phyloP scores from a whole-genome alignment of 2,113 vertebrate species.

The Chunga burmeisteri region DNA sequence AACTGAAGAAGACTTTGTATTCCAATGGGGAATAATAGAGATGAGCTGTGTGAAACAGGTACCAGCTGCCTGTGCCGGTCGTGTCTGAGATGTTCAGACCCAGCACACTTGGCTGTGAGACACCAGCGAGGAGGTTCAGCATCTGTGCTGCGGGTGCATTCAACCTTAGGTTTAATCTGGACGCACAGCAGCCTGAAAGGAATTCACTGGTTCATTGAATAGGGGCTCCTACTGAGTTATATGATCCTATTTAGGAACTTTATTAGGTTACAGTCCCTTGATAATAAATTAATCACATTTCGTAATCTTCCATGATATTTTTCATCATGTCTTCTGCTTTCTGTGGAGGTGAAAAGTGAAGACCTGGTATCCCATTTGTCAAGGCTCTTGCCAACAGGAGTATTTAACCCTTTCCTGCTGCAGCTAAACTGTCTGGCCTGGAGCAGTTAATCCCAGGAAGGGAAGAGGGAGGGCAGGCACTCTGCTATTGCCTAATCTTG shows the following conservation, averaged over 20 bases:
- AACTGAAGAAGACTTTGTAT: neutral
- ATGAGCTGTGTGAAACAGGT: neutral
- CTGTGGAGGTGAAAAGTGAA: neutral
- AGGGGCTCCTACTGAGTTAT: neutral
- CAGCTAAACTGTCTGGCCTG: neutral
- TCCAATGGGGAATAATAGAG: neutral
- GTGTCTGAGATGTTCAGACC: neutral
- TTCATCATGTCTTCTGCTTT: neutral
- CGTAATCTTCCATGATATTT: neutral
- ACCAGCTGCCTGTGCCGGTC: accelerated
- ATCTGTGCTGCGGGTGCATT: accelerated
- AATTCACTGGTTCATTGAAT: neutral
- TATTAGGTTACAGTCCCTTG: neutral
- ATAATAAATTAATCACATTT: neutral
- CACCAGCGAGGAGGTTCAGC: neutral
- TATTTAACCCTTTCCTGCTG: neutral
- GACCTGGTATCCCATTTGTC: accelerated
- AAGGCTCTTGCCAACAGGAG: neutral
- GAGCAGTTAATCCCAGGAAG: neutral
- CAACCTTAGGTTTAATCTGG: neutral
- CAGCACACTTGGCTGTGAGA: neutral
- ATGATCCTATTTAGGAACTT: neutral
- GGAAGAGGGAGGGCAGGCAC: neutral
- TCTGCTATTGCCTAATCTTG: neutral
- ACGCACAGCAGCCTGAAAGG: neutral